Base-by-base conservation (phyloP, 1,140 invertebrate genomes). In the Bombus polaris region DNA sequence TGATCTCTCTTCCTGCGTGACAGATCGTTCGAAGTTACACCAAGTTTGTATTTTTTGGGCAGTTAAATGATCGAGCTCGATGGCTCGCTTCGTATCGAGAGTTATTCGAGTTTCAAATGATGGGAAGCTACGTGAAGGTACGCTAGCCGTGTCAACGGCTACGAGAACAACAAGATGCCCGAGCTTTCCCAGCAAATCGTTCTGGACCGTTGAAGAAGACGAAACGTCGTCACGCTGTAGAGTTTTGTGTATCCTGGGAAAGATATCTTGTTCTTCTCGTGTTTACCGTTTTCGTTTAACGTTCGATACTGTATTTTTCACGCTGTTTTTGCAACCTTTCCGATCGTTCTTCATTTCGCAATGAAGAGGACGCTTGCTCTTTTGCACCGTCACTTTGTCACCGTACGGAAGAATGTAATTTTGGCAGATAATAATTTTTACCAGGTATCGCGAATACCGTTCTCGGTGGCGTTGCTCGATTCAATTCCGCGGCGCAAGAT, bases 1-100 rank as follows among this genome's bases (percentile, higher is more conserved):
- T 77, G 96, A 96, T 83, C 97, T 96, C 92, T 98, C 97, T 93
- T 98, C 97, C 98, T 98, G 94, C 25, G 95, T 22, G 35, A 80
- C n/a, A 70, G 18, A n/a, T 35, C 39, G 76, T 78, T 44, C n/a
- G 1, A 57, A 32, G n/a, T 76, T 77, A 68, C 35, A 6, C 65
- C 5, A 62, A 62, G 28, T 28, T 62, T 62, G 12, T 13, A 9
- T n/a, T n/a, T n/a, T 53, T 53, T 53, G 0, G 12, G 0, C 28
- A 28, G 12, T 62, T 22, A 22, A 53, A n/a, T n/a, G 25, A 62
- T 13, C 12, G 10, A 59, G 9, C 9, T 28, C 9, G 3, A 62
- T 12, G 3, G 12, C 4, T n/a, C 59, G 28, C 0, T 28, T n/a
- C 9, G 0, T 28, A 12, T 62, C 59, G 10, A 62, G 28, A 28